Conservation (phyloP, 2,113 vertebrate species). For the Raja brachyura region DNA sequence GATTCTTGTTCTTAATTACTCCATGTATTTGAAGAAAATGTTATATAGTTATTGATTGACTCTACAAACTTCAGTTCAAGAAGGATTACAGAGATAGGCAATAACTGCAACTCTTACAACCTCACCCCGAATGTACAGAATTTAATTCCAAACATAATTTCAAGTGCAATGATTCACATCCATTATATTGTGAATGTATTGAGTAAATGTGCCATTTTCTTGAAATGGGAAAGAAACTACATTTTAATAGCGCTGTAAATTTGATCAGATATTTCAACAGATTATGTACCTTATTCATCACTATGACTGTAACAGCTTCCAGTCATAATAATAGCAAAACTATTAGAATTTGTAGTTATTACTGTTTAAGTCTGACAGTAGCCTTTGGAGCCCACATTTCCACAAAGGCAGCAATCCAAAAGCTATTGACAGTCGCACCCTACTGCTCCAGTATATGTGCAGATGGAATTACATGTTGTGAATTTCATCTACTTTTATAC, state of each 20-base stretch:
- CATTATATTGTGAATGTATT: not conserved
- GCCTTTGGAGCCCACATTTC: too few species aligned
- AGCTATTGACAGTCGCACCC: too few species aligned
- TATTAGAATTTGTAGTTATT: too few species aligned
- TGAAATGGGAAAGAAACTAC: not conserved
- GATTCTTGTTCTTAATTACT: not conserved
- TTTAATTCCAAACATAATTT: not conserved
- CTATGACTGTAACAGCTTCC: too few species aligned
- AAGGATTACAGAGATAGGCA: not conserved
- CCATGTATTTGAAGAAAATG: not conserved
- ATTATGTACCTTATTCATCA: too few species aligned
- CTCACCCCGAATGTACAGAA: not conserved
- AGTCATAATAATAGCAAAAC: too few species aligned
- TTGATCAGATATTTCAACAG: not conserved
- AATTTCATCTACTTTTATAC: too few species aligned
- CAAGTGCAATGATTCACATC: not conserved
- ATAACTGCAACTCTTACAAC: not conserved
- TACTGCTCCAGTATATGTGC: too few species aligned
- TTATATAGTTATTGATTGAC: not conserved
- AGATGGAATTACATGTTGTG: too few species aligned
- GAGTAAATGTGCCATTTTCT: not conserved
- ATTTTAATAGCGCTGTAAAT: not conserved
- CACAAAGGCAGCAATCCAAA: too few species aligned
- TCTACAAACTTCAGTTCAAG: not conserved
- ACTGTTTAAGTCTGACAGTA: too few species aligned